These are phyloP conservation scores for Drepana falcataria DNA, from an alignment of 2,888 invertebrate genomes.

Conservation along the genomic window DNA sequence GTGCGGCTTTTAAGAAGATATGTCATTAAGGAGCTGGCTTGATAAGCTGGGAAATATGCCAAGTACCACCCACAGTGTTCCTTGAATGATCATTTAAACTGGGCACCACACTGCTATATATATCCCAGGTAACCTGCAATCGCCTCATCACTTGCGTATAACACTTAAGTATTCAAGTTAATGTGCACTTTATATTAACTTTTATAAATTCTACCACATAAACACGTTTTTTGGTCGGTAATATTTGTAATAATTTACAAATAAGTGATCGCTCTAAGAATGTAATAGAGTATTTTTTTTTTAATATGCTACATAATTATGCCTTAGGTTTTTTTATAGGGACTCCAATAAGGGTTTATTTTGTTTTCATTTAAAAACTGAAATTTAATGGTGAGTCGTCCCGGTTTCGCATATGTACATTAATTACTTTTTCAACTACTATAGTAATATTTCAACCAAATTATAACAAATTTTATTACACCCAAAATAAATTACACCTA, in stretches of 20 bases:
- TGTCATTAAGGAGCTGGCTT: conserved; percentile 58
- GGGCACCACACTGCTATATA: conserved; percentile 44
- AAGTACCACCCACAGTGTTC: conserved; percentile 59
- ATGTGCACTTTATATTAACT: conserved; percentile 23
- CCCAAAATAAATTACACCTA: too few relatives aligned
- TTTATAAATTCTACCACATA: not conserved
- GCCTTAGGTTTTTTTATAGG: too few relatives aligned
- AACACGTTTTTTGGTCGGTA: not conserved
- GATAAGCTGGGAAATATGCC: conserved; percentile 44
- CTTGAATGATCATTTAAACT: conserved; percentile 44
- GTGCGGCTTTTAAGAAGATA: conserved; percentile 67
- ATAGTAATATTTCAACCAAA: too few relatives aligned
- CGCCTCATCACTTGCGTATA: conserved; percentile 50
- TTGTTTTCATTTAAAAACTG: too few relatives aligned
- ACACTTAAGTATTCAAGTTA: conserved; percentile 42
- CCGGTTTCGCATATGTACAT: too few relatives aligned
- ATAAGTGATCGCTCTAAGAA: conserved; percentile 16
- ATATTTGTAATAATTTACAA: conserved; percentile 4
- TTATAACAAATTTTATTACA: too few relatives aligned
- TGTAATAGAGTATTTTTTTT: conserved; percentile 5
- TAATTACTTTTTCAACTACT: too few relatives aligned
- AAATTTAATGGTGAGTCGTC: too few relatives aligned
- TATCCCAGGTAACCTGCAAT: conserved; percentile 44
- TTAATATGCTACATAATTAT: too few relatives aligned
- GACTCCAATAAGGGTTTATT: too few relatives aligned